Conservation (phyloP, 2,888 invertebrate species). For the Neoaliturus tenellus region DNA sequence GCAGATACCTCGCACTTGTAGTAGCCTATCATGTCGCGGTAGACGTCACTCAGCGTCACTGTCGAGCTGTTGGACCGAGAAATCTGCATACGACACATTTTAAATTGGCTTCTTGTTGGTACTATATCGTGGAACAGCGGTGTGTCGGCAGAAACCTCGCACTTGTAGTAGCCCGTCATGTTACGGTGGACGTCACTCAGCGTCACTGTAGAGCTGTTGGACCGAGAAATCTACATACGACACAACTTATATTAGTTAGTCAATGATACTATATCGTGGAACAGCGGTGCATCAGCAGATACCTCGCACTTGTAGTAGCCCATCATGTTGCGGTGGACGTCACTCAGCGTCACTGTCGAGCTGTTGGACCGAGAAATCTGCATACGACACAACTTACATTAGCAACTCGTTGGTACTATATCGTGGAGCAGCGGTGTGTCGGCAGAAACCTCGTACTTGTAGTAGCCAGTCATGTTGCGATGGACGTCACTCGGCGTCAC, state of each 20-base stretch:
- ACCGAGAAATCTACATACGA: conserved; percentile 74
- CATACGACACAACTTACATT: no score
- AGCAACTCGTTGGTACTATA: no score
- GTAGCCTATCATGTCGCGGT: conserved; percentile 79
- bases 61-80: conserved; percentile 79
- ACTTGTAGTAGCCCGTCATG: conserved; percentile 82
- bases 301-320: conserved; percentile 86
- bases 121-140: conserved; percentile 72
- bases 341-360: conserved; percentile 80
- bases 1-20: conserved; percentile 88
- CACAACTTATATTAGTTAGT: no score
- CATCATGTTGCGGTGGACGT: conserved; percentile 80
- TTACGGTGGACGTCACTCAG: conserved; percentile 80
- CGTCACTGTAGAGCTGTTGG: conserved; percentile 81
- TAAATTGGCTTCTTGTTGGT: no score
- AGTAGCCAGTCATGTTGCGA: conserved; percentile 80
- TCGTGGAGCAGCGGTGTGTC: conserved; percentile 76
- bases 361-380: conserved; percentile 77
- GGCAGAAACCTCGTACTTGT: conserved; percentile 86
- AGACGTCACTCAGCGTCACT: conserved; percentile 81
- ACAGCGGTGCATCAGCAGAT: conserved; percentile 77
- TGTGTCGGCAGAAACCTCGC: conserved; percentile 85
- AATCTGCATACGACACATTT: no score
- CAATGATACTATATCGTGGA: no score
- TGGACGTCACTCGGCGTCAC: conserved; percentile 82